phyloP scores from a whole-genome alignment of 2,888 invertebrate genomes.

The Rhagonycha lutea region DNA sequence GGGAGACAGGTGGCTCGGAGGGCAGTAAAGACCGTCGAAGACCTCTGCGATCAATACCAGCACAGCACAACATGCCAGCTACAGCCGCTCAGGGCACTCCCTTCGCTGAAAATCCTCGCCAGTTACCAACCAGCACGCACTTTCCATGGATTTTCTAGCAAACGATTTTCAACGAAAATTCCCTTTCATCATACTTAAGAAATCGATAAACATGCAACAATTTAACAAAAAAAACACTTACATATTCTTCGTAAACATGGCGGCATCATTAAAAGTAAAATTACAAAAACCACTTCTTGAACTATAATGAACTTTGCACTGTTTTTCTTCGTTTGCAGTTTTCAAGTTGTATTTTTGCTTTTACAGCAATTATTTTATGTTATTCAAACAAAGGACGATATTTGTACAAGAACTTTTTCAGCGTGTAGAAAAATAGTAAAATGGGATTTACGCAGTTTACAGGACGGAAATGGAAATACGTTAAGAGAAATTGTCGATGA shows the following conservation, averaged over 20 bases:
- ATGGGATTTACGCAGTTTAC: slow-evolving; percentile 6
- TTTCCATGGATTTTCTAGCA: slow-evolving; percentile 10
- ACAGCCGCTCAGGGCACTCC: slow-evolving; percentile 18
- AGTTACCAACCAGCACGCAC: slow-evolving; percentile 22
- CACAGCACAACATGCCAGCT: slow-evolving; percentile 19
- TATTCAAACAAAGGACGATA: background rate
- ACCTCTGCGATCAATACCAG: slow-evolving; percentile 33
- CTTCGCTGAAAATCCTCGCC: slow-evolving; percentile 15
- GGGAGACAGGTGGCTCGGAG: slow-evolving; percentile 41
- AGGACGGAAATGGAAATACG: slow-evolving; percentile 16
- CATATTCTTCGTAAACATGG: background rate
- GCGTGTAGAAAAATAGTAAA: background rate
- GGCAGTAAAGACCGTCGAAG: slow-evolving; percentile 35
- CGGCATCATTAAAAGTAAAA: background rate
- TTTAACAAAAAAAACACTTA: background rate
- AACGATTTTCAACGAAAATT: background rate
- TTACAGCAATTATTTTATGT: slow-evolving; percentile 1
- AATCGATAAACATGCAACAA: background rate
- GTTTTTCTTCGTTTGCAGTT: slow-evolving; percentile 1
- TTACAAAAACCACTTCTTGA: slow-evolving; percentile 1
- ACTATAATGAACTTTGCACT: background rate
- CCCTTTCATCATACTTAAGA: background rate
- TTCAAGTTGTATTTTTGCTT: background rate
- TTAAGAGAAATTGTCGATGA: slow-evolving; percentile 21
- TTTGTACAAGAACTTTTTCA: background rate